Conservation (phyloP, 2,888 invertebrate genomes). For the Enoplolaimus lenunculus region DNA sequence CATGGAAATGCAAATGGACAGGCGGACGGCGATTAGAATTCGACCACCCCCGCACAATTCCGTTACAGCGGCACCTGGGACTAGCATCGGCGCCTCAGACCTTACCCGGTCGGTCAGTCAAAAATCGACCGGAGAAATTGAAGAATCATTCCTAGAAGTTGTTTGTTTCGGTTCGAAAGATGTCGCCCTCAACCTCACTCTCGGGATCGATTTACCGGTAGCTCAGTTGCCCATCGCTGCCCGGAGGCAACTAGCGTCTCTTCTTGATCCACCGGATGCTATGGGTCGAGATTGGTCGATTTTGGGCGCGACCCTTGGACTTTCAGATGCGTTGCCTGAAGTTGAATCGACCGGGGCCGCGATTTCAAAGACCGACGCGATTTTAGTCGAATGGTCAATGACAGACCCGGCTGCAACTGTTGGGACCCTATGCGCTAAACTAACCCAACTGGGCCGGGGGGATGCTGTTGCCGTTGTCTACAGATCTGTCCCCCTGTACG, state of each 20-base stretch:
- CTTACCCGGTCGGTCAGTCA: conserved; percentile 41
- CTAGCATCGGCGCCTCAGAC: neutral
- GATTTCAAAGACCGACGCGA: conserved; percentile 43
- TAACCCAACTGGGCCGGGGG: conserved; percentile 51
- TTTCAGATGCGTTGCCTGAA: conserved; percentile 48
- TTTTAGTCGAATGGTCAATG: conserved; percentile 47
- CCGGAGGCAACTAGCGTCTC: conserved; percentile 45
- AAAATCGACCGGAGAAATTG: conserved; percentile 42
- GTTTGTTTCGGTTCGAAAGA: conserved; percentile 51
- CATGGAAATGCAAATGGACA: conserved; percentile 42
- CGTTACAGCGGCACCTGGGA: neutral
- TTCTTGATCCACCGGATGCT: conserved; percentile 48
- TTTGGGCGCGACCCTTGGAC: conserved; percentile 47
- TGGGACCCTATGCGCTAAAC: conserved; percentile 49
- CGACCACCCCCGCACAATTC: too few relatives aligned
- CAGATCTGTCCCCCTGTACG: conserved; percentile 48
- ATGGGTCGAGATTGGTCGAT: conserved; percentile 51
- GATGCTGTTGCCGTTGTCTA: conserved; percentile 52
- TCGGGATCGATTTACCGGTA: conserved; percentile 51
- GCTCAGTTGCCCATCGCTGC: conserved; percentile 51
- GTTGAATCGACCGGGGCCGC: conserved; percentile 41
- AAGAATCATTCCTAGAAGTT: conserved; percentile 50
- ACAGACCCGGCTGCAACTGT: conserved; percentile 42
- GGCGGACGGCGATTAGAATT: conserved; percentile 29
- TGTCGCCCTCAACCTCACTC: conserved; percentile 42